Percentiles rank a stretch among this genome's conserved stretches.
phyloP scores from a whole-genome alignment of 35 echinoderm and acorn worm species.

The Anneissia japonica region DNA sequence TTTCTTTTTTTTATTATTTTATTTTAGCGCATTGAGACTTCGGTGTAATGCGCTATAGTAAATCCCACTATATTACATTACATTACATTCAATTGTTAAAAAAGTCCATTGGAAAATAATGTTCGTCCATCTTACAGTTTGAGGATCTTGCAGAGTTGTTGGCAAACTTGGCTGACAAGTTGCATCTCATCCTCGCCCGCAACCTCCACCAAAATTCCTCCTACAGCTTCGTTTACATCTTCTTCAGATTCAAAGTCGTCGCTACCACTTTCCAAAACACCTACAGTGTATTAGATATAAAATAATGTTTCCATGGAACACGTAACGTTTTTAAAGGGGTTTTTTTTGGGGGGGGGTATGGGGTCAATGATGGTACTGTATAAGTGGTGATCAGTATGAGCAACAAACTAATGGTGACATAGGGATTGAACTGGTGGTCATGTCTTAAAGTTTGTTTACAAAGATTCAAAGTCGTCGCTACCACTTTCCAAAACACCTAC shows the following conservation, averaged over 20 bases:
- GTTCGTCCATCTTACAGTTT: constrained; percentile 50
- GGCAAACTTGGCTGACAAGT: constrained; percentile 59
- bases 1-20: not conserved
- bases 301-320: not conserved
- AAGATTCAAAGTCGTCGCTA: not conserved
- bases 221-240: constrained; percentile 91
- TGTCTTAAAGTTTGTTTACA: not conserved
- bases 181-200: constrained; percentile 51
- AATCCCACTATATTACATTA: not conserved
- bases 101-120: not conserved
- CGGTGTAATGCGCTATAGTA: not conserved
- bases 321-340: not conserved
- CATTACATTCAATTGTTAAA: not conserved
- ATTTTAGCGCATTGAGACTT: not conserved
- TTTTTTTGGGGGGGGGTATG: not conserved
- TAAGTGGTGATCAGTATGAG: too few relatives aligned
- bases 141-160: constrained; percentile 50
- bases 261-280: constrained; percentile 66
- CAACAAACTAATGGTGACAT: not conserved
- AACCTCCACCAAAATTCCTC: constrained; percentile 71
- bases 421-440: too few relatives aligned
- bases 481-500: not conserved
- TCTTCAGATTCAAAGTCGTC: constrained; percentile 76
- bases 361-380: not conserved
- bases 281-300: constrained; percentile 24